Evolutionary conservation across 2,797 vertebrate genomes (phyloP).

Genomic region (Spondyliosoma cantharus): DNA sequence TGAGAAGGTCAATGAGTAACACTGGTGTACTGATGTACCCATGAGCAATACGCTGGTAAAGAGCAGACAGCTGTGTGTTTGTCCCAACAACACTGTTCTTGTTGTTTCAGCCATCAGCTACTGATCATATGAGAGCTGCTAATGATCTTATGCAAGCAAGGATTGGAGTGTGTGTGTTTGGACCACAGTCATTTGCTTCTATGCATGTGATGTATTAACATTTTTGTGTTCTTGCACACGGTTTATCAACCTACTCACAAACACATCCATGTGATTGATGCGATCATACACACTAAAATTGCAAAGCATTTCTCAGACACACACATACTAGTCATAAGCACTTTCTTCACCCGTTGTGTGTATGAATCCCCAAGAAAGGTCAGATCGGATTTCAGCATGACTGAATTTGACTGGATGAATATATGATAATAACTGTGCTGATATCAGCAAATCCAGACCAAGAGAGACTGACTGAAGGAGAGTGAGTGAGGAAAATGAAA

Average conservation of each 20-base stretch:
- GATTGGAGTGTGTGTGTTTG: slow-evolving; percentile 22
- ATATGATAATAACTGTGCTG: not conserved
- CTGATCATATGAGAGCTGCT: slow-evolving; percentile 74
- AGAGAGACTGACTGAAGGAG: not conserved
- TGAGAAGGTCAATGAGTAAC: not conserved
- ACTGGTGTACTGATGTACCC: slow-evolving; percentile 1
- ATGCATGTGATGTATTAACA: slow-evolving; percentile 35
- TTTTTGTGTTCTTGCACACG: slow-evolving; percentile 11
- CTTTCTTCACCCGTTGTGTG: not conserved
- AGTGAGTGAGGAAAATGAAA: not conserved
- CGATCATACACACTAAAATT: not conserved
- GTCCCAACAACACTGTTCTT: slow-evolving; percentile 53
- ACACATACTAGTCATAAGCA: slow-evolving; percentile 5
- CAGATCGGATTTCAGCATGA: not conserved
- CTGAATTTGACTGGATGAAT: not conserved
- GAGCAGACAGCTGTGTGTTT: slow-evolving; percentile 10
- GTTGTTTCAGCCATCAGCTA: slow-evolving; percentile 63
- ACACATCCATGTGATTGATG: slow-evolving; percentile 8
- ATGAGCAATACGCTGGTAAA: not conserved
- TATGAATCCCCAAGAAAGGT: not conserved
- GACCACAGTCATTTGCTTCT: not conserved
- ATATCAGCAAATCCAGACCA: slow-evolving; percentile 1
- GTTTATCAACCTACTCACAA: not conserved
- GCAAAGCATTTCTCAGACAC: not conserved
- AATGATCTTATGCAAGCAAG: slow-evolving; percentile 56